Evolutionary conservation across 1,140 invertebrate species (phyloP), one percentile per base, ranked within the genome.

Genomic region (Orussus abietinus): DNA sequence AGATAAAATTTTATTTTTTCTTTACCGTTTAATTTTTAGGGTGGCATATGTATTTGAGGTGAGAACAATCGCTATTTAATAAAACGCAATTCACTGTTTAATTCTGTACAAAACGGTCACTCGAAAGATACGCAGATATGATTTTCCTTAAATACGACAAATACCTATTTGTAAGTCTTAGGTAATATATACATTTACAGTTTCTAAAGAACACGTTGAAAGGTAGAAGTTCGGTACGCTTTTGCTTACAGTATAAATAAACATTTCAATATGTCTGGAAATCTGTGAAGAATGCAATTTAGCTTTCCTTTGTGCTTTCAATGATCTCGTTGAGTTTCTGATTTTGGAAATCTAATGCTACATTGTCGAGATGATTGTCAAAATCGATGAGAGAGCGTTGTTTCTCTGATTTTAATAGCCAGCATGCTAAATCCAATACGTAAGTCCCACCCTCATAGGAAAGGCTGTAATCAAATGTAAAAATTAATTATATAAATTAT

Each of bases 291-390:
- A 20, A 17, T 45, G 40, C 4, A 57, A 48, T 13, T 59, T 28
- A 22, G 52, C 40, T 42, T 78, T 64, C 2, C n/a, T n/a, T n/a
- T n/a, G n/a, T n/a, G n/a, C n/a, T n/a, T n/a, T 76, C 70, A 26
- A 84, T 74, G 21, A 65, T 68, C 43, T 75, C 55, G 59, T 85
- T 84, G 18, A 90, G 67, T 22, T 77, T 69, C 11, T 69, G 57
- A 71, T 95, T 96, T 47, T 77, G 81, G 90, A 89, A 94, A 65
- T 92, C 86, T 32, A 83, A 73, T 12, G 80, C 72, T 10, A 89
- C 78, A 61, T 94, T 82, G 69, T 95, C 90, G 38, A 94, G 71
- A 73, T 94, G 90, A 70, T 92, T 92, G 67, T 96, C 92, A 73
- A 93, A 96, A 70, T 95, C 91, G 6, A 88, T 68, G 3, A 95